Base-by-base conservation (phyloP, 2,797 vertebrate species). In the Rhadinocentrus ornatus region DNA sequence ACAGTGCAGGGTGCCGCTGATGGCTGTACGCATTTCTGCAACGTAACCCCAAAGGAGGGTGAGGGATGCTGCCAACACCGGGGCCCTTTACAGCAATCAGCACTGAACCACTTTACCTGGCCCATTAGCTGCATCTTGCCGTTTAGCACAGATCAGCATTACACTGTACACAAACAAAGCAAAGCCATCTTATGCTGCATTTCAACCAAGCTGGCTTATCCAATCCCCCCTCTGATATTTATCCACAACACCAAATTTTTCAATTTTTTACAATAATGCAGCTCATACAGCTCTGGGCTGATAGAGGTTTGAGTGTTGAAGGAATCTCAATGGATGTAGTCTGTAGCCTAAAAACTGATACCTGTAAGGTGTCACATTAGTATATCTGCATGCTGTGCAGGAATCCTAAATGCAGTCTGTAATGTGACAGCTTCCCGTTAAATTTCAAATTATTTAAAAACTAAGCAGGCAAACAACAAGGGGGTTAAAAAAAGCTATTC, bases 41-140 rank as follows among this genome's bases (percentile, higher is more conserved):
- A 88, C 74, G 67, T 71, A 81, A 84, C 62, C 59, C 69, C 44
- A 27, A 53, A 66, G 41, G 73, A 75, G 61, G 31, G 70, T 8
- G 15, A 69, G 50, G 35, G 75, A 68, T 70, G 65, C 72, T 82
- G 82, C 74, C 78, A 72, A 69, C 60, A 44, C 66, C 53, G 27
- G 8, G 66, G 60, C 83, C 68, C 88, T 85, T 87, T 81, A 73
- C 86, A 86, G 85, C 85, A 89, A 90, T 93, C 90, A 92, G 90
- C 91, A 88, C 81, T 72, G 84, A 89, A 89, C 79, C 93, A 93
- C 92, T 94, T n/a, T 94, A 92, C 86, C 88, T 91, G 78, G 72
- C 59, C 93, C 93, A 94, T 93, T 93, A 93, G 90, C 85, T 81
- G 66, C 80, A 86, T 86, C 86, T 89, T 73, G 75, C 81, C 62